Base-by-base conservation (phyloP, 2,888 invertebrate genomes). In the Ametastegia equiseti region DNA sequence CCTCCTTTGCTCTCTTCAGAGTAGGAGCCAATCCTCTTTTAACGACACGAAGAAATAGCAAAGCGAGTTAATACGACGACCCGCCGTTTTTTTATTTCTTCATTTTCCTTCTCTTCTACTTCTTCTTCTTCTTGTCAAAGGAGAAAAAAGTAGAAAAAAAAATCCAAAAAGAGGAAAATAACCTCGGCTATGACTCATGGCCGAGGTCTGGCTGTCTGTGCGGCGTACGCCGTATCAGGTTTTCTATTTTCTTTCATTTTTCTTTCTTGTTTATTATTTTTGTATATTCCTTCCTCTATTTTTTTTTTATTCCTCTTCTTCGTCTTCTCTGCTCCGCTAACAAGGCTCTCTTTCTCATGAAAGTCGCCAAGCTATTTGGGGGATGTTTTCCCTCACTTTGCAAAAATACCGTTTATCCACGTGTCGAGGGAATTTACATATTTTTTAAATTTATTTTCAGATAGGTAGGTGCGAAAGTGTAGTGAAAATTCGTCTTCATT, bases 41-140 rank as follows among this genome's bases (percentile, higher is more conserved):
- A 60, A 60, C 30, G 60, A 60, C 30, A 60, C 60, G 27, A 30
- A 60, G 23, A 60, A 60, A 60, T 60, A 60, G 60, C 60, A 60
- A 60, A 60, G 60, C 60, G 15, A 30, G 60, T 60, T 60, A 1
- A 13, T 60, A n/a, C 60, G 19, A 54, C 30, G 1, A 15, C 30
- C 23, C 30, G 13, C n/a, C n/a, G 23, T 30, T 11, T 30, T 30
- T 60, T 60, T 60, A 57, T 60, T 60, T 60, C 60, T 30, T 30
- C 57, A 19, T 60, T 13, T 60, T 57, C 11, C 27, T 60, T 23
- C 15, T 1, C 27, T 30, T 15, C 60, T 30, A 30, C 60, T 60
- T 60, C 15, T 30, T 13, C 30, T 30, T 30, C 60, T 60, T 30
- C 15, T 11, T 9, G 27, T 60, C 60, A 60, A 60, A 60, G 60